Conservation (phyloP, 2,888 invertebrate species). For the Conomelus anceps region DNA sequence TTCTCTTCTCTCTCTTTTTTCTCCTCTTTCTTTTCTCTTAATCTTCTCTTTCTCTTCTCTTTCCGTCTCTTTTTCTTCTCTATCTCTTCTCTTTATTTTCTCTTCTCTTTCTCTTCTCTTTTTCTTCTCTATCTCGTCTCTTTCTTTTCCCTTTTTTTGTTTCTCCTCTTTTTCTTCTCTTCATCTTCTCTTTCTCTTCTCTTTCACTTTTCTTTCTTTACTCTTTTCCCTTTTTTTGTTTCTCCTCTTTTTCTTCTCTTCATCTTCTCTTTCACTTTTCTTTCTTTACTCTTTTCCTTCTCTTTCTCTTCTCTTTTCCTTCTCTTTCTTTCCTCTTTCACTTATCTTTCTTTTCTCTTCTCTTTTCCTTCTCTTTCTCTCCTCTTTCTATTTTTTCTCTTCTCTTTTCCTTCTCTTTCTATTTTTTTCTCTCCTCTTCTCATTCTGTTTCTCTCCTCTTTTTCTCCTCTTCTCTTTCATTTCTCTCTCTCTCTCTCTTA, state of each 20-base stretch:
- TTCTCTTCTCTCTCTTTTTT: no score
- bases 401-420: background rate
- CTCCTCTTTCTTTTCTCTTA: background rate
- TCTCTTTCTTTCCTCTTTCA: no score
- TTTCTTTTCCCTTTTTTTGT: background rate
- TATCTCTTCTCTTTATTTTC: background rate
- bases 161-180: background rate
- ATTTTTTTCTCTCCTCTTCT: background rate
- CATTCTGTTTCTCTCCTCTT: background rate
- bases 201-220: background rate
- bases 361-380: background rate
- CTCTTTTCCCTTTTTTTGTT: background rate
- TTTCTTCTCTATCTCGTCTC: background rate
- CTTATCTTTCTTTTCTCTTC: background rate
- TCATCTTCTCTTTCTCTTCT: background rate
- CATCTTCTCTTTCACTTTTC: no score
- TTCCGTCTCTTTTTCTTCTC: background rate
- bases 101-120: background rate
- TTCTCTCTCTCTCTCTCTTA: no score
- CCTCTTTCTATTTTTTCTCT: background rate
- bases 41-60: background rate
- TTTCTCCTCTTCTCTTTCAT: background rate
- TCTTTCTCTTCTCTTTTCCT: no score
- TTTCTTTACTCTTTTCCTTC: no score
- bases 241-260: background rate